Evolutionary conservation across 2,113 vertebrate species (phyloP).

Genomic region (Indicator indicator): DNA sequence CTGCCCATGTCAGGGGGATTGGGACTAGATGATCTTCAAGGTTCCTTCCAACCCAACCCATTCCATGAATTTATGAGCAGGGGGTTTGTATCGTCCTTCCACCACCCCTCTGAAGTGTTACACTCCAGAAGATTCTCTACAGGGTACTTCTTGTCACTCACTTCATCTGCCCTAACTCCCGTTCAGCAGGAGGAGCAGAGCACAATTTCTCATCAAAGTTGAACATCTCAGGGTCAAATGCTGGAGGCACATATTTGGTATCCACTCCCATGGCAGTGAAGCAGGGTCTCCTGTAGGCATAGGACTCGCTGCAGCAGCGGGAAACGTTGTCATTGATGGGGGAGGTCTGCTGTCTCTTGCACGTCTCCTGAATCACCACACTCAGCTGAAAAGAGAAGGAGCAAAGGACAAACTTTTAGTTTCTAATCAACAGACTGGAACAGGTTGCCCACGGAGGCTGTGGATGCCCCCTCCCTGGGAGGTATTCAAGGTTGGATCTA

Average conservation of each 20-base stretch:
- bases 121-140: neutral
- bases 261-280: slow-evolving; percentile 70
- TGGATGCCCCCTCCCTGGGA: too few species aligned
- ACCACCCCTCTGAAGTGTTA: neutral
- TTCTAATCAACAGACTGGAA: too few species aligned
- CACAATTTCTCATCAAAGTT: slow-evolving; percentile 66
- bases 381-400: slow-evolving; percentile 59
- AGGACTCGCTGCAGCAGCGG: slow-evolving; percentile 71
- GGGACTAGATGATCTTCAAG: too few species aligned
- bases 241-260: slow-evolving; percentile 60
- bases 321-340: slow-evolving; percentile 67
- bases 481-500: too few species aligned
- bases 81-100: neutral
- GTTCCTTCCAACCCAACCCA: too few species aligned
- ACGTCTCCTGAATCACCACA: slow-evolving; percentile 67
- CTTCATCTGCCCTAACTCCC: neutral
- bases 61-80: too few species aligned
- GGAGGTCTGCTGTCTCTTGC: slow-evolving; percentile 53
- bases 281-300: slow-evolving; percentile 65
- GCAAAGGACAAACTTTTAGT: neutral
- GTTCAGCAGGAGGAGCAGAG: slow-evolving; percentile 9
- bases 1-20: too few species aligned
- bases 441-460: too few species aligned
- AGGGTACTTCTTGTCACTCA: neutral
- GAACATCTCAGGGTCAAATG: slow-evolving; percentile 62